phyloP scores from a whole-genome alignment of 2,888 invertebrate species.

The Hyppa rectilinea region DNA sequence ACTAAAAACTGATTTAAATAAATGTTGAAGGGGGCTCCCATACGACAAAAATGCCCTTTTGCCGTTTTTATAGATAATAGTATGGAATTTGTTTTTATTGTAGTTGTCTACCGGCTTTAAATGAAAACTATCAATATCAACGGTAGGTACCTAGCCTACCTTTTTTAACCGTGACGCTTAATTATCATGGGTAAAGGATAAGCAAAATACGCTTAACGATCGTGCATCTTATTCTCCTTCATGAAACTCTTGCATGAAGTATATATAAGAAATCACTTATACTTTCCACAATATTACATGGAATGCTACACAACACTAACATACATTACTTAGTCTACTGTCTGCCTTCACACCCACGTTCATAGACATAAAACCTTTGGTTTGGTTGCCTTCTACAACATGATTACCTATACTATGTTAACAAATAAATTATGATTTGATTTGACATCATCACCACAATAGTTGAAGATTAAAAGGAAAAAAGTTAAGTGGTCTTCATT shows the following conservation, averaged over 20 bases:
- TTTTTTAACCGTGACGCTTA: background rate
- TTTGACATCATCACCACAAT: slow-evolving; percentile 8
- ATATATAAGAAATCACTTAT: too few relatives aligned
- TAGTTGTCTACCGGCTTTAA: slow-evolving; percentile 6
- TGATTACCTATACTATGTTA: too few relatives aligned
- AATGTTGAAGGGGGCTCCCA: too few relatives aligned
- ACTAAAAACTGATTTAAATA: too few relatives aligned
- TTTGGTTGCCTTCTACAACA: background rate
- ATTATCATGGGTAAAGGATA: background rate
- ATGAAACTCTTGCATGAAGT: too few relatives aligned
- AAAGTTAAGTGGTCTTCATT: background rate
- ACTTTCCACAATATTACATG: background rate
- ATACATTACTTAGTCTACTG: too few relatives aligned
- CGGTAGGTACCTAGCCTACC: background rate
- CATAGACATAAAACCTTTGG: background rate
- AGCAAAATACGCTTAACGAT: background rate
- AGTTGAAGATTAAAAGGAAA: too few relatives aligned
- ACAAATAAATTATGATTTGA: too few relatives aligned
- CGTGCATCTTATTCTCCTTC: background rate
- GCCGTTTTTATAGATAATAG: too few relatives aligned
- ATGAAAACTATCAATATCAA: slow-evolving; percentile 2
- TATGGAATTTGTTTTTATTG: background rate
- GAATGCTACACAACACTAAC: too few relatives aligned
- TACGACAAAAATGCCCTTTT: too few relatives aligned
- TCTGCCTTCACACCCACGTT: too few relatives aligned